Conservation (phyloP, 2,797 vertebrate species). For the Crotalus adamanteus region DNA sequence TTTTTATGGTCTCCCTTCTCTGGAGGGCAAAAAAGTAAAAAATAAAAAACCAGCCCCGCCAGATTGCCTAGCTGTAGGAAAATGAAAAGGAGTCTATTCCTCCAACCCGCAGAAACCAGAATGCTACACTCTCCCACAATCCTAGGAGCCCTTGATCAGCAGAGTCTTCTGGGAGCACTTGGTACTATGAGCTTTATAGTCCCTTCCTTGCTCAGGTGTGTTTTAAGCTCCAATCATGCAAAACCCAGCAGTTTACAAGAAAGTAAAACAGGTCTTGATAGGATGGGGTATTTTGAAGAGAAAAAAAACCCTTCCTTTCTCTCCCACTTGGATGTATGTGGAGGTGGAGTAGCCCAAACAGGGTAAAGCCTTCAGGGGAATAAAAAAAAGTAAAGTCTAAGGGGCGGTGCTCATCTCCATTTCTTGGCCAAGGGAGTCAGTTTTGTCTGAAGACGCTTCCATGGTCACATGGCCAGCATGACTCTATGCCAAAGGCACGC, state of each 20-base stretch:
- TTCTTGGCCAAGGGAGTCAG: neutral
- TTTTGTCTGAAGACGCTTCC: neutral
- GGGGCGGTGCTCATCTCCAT: neutral
- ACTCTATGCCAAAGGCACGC: neutral
- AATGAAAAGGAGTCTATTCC: accelerated
- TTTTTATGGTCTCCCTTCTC: neutral
- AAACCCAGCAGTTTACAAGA: accelerated
- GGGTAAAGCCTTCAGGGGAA: conserved; percentile 30
- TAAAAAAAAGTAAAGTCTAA: neutral
- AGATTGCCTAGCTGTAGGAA: neutral
- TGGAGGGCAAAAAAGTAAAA: neutral
- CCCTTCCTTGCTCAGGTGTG: neutral
- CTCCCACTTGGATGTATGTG: conserved; percentile 21
- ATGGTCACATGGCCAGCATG: neutral
- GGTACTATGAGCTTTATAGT: neutral
- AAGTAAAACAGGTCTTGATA: neutral
- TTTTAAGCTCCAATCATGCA: accelerated
- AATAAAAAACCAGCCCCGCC: accelerated
- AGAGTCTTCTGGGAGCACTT: accelerated
- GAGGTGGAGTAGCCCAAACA: conserved; percentile 53
- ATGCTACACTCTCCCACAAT: neutral
- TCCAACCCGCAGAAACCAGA: accelerated
- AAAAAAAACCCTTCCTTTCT: neutral
- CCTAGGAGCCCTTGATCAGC: neutral
- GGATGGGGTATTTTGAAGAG: neutral